A percentile compares a stretch with the other conserved stretches of the same genome.
Evolutionary conservation across 2,797 vertebrate genomes (phyloP).

Genomic region (Pitangus sulphuratus): DNA sequence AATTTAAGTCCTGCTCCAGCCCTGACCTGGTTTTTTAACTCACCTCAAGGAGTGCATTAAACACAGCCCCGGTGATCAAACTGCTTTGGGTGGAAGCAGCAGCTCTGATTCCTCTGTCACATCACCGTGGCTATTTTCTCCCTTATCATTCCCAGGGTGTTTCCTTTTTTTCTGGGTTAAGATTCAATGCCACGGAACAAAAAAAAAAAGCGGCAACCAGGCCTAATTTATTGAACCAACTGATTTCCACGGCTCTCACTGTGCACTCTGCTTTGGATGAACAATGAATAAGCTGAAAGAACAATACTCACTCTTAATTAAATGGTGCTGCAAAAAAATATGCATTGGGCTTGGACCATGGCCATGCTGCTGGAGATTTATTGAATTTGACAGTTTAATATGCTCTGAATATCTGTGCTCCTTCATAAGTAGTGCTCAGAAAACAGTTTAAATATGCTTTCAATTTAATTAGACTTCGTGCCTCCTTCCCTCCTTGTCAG

Average conservation of each 20-base stretch:
- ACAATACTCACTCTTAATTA: constrained; percentile 56
- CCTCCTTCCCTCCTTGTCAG: neutral
- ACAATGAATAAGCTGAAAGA: constrained; percentile 48
- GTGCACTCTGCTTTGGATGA: neutral
- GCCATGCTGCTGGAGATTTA: constrained; percentile 42
- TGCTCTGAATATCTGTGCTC: constrained; percentile 13
- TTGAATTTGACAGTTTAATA: constrained; percentile 62
- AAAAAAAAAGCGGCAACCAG: neutral
- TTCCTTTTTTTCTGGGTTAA: neutral
- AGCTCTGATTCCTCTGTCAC: rapidly evolving
- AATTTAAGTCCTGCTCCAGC: neutral
- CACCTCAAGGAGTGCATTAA: neutral
- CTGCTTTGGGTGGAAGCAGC: neutral
- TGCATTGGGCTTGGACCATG: constrained; percentile 1
- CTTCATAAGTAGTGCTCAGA: constrained; percentile 32
- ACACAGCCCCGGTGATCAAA: neutral
- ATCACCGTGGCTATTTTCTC: neutral
- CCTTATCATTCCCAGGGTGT: neutral
- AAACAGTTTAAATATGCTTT: constrained; percentile 49
- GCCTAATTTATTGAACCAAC: neutral
- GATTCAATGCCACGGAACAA: neutral
- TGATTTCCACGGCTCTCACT: neutral
- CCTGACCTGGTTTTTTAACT: neutral
- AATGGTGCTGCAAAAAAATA: constrained; percentile 40
- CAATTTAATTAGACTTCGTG: constrained; percentile 39